Evolutionary conservation across 2,888 invertebrate genomes (phyloP), one percentile per base, ranked within the genome.

Genomic region (Griposia aprilina): DNA sequence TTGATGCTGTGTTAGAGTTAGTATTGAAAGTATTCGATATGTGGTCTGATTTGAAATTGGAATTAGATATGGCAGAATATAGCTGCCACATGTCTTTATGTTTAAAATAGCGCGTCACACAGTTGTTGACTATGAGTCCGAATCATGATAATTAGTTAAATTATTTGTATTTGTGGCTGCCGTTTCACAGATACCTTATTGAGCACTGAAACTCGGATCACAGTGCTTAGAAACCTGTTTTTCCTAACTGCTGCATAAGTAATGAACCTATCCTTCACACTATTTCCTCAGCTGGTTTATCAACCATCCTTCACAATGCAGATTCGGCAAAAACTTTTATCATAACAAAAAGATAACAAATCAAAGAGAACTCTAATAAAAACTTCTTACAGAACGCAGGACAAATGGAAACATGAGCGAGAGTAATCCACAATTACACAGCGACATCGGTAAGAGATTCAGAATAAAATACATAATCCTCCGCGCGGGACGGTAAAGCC

Each of bases 341-440:
- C 48, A 72, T n/a, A 77, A 65, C 30, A 76, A 26, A 70, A 72
- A 68, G 15, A 77, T 50, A 74, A 77, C 66, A 66, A 84, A 84
- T 76, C 82, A 84, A 78, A 80, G 67, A 74, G 62, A 70, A 83
- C 79, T 74, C 59, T 69, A 66, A 82, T 83, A 80, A 83, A 85
- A 85, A 78, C 77, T 76, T 78, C 82, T 89, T 84, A 85, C 80
- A 74, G 78, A 88, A 86, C 86, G 88, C 88, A 90, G 91, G 90
- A 93, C 93, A 94, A 94, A 96, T 95, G 94, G 93, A 94, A 94
- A 95, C 95, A 95, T 92, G 93, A 93, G 90, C 91, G 89, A 78
- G 80, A 87, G 93, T 95, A 96, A 96, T 96, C 96, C 96, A 96
- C 96, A 96, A 96, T 96, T 96, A 96, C 95, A 93, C 91, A 91